Base-by-base conservation (phyloP, 2,113 vertebrate genomes). In the Ciconia boyciana region DNA sequence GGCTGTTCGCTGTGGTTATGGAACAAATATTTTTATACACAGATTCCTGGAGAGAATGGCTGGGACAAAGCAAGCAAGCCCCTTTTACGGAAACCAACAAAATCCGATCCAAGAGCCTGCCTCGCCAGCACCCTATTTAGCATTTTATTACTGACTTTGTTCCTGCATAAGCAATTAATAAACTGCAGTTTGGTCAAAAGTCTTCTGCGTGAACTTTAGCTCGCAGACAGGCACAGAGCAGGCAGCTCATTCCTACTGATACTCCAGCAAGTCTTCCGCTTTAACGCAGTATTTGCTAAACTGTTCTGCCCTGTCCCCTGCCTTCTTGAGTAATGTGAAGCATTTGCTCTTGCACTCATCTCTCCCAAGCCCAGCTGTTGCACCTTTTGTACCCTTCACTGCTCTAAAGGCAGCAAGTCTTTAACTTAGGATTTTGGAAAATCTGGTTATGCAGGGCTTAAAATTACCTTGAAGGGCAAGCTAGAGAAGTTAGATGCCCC, bases 21-120 rank as follows among this genome's bases (percentile, higher is more conserved):
- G 89, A 94, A 89, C 54, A 91, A 89, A 61, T 91, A 91, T 84
- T 93, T 96, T 83, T 85, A 70, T 86, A 83, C 72, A 93, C 25
- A 64, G 72, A 90, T 94, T 94, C 93, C 87, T 94, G 78, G 77
- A 91, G 83, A 87, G 87, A 95, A 93, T 7, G 86, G 81, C 74
- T 94, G 74, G 55, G 77, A 76, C 89, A 94, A 92, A 84, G 48
- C 81, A 91, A 48, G 77, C 19, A 14, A 82, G 11, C 4, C 70
- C 61, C 61, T 92, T 92, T 93, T 82, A 94, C 58, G 65, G 91
- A 91, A 94, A 66, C 34, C 77, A 91, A 60, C 39, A 70, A 89
- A 87, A 70, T 71, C 44, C 29, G 15, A 84, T 69, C 69, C 69
- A 72, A 91, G 43, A 77, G 43, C 60, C 43, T 86, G 31, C 75